Evolutionary conservation across 1,140 invertebrate genomes (phyloP), one percentile per base, ranked within the genome.

Genomic region (Drosophila grimshawi): DNA sequence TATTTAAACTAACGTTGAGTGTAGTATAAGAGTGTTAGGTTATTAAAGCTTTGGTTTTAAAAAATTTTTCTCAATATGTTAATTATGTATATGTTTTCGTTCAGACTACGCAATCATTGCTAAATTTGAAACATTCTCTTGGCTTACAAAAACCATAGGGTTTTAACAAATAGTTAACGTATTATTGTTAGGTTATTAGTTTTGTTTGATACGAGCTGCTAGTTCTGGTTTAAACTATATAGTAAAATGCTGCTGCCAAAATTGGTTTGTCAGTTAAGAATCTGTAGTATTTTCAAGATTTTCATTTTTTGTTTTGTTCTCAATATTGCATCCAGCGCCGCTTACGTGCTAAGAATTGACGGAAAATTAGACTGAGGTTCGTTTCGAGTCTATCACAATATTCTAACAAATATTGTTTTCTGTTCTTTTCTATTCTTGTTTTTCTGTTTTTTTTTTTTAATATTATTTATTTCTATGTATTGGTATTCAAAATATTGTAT

Each of bases 271-370:
- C 46, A 66, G 61, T 69, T 63, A 69, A 74, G 57, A 69, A 49
- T 49, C 43, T 32, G 8, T 65, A 56, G 55, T 65, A 72, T 46
- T 51, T 65, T 53, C 32, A 51, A 39, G 29, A 45, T 51, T 64
- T 41, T 53, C 55, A 5, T 72, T 35, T 57, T 48, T 19, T 59
- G 11, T 53, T 76, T 35, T 52, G 46, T 71, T 19, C 2, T 19
- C 19, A 19, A 52, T 66, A 30, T 65, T 55, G 51, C 78, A 43
- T 82, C 63, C 79, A 73, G 73, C 77, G 72, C 76, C 76, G 76
- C 85, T 89, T 89, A 89, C 56, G 10, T 78, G 70, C 85, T 89
- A 89, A 78, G 65, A 89, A 89, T 89, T 89, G 85, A 85, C 85
- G 74, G 73, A 85, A 76, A 60, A 67, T 68, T 68, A 62, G 63